Base-by-base conservation (phyloP, 2,797 vertebrate species). In the Pseudochirops corinnae region DNA sequence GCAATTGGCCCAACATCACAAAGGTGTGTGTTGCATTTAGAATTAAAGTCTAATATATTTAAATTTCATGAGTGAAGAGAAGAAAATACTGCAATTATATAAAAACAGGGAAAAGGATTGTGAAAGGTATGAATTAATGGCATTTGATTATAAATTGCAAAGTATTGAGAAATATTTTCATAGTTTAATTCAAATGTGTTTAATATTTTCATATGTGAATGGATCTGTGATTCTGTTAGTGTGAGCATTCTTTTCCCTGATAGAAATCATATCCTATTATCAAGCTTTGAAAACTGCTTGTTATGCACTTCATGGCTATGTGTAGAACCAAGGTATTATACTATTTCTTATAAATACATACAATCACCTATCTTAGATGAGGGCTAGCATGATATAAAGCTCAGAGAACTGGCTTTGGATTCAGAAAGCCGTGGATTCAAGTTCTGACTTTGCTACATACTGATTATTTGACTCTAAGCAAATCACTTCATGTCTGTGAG, bases 61-160 rank as follows among this genome's bases (percentile, higher is more conserved):
- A 97, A 94, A 58, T 93, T 90, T 94, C 56, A 74, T 16, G 93
- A 95, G 26, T 94, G 39, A 11, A 55, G 50, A 92, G 18, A 93
- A 95, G 52, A 97, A 97, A 97, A 74, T 55, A 53, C 31, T 11
- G 55, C 94, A 95, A 94, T 95, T 93, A 92, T 62, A 95, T 56
- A 87, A 97, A 95, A 96, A 33, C 95, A 90, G 62, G 95, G 24
- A 29, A 33, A 92, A 74, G 39, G 62, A 93, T 7, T 4, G 87
- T 91, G 31, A 96, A 96, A 96, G 2, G 31, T 94, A 56, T 55
- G 96, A 93, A 4, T 93, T 96, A 24, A 31, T 95, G 91, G 33
- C 33, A 67, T 39, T 96, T 96, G 96, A 95, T 94, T 96, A 50
- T 53, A 95, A 95, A 97, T 96, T 96, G 93, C 11, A 90, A 93